Conservation (phyloP, 2,888 invertebrate genomes). For the Hirtodrosophila histrioides region DNA sequence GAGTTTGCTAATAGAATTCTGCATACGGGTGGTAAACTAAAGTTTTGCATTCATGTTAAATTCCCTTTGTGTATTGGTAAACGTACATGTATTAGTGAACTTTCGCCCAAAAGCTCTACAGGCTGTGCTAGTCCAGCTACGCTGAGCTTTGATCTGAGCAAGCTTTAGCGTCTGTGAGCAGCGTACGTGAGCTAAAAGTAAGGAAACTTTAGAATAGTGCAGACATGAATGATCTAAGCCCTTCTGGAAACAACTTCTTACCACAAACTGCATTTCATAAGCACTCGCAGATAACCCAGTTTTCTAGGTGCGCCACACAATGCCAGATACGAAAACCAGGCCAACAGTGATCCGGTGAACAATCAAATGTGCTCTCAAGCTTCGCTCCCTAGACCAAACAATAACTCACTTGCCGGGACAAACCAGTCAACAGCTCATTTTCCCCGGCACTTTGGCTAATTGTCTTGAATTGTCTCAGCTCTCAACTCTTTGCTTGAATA, state of each 20-base stretch:
- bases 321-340: slow-evolving; percentile 39
- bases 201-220: too few relatives aligned
- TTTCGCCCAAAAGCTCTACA: too few relatives aligned
- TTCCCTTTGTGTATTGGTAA: too few relatives aligned
- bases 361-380: slow-evolving; percentile 24
- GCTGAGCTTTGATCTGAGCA: too few relatives aligned
- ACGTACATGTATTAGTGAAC: too few relatives aligned
- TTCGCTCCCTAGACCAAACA: slow-evolving; percentile 6
- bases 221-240: slow-evolving; percentile 3
- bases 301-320: slow-evolving; percentile 23
- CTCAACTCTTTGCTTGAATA: slow-evolving; percentile 32
- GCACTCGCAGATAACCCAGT: slow-evolving; percentile 31
- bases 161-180: too few relatives aligned
- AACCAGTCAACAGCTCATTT: slow-evolving; percentile 40
- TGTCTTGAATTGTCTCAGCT: slow-evolving; percentile 60
- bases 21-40: too few relatives aligned
- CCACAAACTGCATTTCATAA: slow-evolving; percentile 17
- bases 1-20: too few relatives aligned
- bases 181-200: too few relatives aligned
- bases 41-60: too few relatives aligned
- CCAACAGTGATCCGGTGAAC: slow-evolving; percentile 30
- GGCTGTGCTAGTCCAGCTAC: too few relatives aligned
- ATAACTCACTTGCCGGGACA: slow-evolving; percentile 31
- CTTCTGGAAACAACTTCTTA: neutral
- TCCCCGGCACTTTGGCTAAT: slow-evolving; percentile 66